Evolutionary conservation across 2,888 invertebrate species (phyloP).

Genomic region (Zeuzera pyrina): DNA sequence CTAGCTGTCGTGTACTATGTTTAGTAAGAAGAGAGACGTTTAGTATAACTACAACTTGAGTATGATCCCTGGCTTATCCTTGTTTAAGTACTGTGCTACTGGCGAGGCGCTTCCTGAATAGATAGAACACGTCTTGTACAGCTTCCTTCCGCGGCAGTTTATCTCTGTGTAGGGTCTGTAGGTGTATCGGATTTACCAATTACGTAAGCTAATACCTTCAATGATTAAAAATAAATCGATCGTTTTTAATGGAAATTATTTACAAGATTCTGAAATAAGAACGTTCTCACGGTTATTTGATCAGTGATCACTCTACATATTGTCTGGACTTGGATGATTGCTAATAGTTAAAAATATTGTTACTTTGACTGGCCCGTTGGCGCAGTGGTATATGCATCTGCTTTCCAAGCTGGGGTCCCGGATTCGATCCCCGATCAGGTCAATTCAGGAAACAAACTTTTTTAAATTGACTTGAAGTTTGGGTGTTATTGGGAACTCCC

Average conservation of each 20-base stretch:
- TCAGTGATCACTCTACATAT: too few species aligned
- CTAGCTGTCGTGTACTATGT: conserved; percentile 22
- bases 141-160: conserved; percentile 57
- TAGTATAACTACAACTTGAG: conserved; percentile 41
- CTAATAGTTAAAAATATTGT: too few species aligned
- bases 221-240: neutral
- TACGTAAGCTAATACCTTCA: conserved; percentile 46
- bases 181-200: conserved; percentile 50
- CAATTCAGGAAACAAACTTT: too few species aligned
- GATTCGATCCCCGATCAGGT: too few species aligned
- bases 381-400: too few species aligned
- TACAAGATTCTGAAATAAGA: too few species aligned
- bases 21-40: conserved; percentile 27
- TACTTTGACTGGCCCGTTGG: too few species aligned
- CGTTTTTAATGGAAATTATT: too few species aligned
- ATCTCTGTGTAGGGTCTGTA: conserved; percentile 24
- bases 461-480: too few species aligned
- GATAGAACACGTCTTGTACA: conserved; percentile 54
- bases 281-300: too few species aligned
- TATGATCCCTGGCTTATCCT: conserved; percentile 46
- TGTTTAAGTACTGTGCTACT: conserved; percentile 43
- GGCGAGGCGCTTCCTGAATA: conserved; percentile 52
- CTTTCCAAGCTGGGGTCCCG: too few species aligned
- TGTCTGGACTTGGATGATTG: neutral
- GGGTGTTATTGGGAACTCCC: too few species aligned